Conservation (phyloP, 2,888 invertebrate species). For the Gari tellinella region DNA sequence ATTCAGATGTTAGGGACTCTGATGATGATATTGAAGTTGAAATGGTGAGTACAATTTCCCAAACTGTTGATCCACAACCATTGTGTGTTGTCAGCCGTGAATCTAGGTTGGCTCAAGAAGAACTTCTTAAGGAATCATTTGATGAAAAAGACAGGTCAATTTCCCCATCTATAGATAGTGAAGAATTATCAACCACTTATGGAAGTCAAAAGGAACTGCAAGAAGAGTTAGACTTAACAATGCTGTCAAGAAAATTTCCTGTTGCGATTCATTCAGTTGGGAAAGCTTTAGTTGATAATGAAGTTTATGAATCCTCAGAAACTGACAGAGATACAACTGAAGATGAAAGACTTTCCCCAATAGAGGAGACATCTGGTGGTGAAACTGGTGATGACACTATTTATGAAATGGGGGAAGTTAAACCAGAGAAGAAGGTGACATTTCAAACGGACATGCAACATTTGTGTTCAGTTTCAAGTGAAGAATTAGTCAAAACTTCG, state of each 20-base stretch:
- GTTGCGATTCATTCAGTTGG: conserved; percentile 72
- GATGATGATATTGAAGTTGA: conserved; percentile 38
- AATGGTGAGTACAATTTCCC: conserved; percentile 51
- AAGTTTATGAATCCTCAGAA: conserved; percentile 78
- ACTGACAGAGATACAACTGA: conserved; percentile 80
- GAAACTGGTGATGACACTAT: conserved; percentile 68
- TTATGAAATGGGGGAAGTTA: conserved; percentile 62
- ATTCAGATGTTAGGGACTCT: conserved; percentile 43
- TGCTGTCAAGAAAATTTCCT: conserved; percentile 65
- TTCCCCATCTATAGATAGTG: conserved; percentile 80
- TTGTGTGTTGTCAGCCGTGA: conserved; percentile 75
- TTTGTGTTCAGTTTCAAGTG: conserved; percentile 73
- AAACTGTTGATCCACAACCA: conserved; percentile 46
- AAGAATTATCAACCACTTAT: conserved; percentile 73
- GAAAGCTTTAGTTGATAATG: conserved; percentile 74
- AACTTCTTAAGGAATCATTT: conserved; percentile 74
- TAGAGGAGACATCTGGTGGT: conserved; percentile 73
- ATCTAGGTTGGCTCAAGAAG: conserved; percentile 77
- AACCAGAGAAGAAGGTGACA: conserved; percentile 73
- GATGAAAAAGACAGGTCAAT: conserved; percentile 78
- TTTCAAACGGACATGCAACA: conserved; percentile 75
- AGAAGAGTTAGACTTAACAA: conserved; percentile 57
- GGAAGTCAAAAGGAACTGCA: conserved; percentile 67
- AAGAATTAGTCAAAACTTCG: conserved; percentile 81
- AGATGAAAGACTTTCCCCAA: conserved; percentile 78